These are phyloP conservation scores for Blomia tropicalis DNA, from an alignment of 2,888 invertebrate species.

Conservation along the genomic window DNA sequence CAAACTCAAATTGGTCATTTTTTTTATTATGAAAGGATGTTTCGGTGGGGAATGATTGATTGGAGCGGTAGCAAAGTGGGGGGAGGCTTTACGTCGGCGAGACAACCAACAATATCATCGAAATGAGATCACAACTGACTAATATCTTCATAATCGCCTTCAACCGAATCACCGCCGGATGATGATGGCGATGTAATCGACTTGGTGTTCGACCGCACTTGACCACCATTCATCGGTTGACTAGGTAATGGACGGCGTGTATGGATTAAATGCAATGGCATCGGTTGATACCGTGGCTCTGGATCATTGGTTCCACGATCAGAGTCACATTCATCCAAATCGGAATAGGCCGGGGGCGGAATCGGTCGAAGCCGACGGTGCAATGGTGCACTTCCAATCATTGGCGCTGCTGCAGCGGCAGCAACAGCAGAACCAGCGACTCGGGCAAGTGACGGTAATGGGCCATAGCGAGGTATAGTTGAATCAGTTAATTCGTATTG, in stretches of 20 bases:
- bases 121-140: constrained; percentile 9
- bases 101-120: constrained; percentile 4
- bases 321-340: constrained; percentile 1
- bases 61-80: background rate
- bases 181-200: no score
- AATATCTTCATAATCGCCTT: constrained; percentile 15
- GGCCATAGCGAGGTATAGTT: constrained; percentile 13
- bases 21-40: background rate
- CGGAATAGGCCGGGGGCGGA: constrained; percentile 9
- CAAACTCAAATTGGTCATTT: no score
- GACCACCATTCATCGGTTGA: background rate
- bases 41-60: constrained; percentile 10
- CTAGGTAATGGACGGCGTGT: constrained; percentile 11
- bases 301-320: background rate
- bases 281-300: constrained; percentile 5
- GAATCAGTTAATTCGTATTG: background rate
- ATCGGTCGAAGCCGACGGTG: background rate
- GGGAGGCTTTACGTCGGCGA: constrained; percentile 11
- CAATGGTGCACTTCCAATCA: constrained; percentile 2
- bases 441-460: background rate
- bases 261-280: constrained; percentile 11
- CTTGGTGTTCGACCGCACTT: no score
- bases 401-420: background rate
- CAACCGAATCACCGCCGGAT: background rate
- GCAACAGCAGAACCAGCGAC: no score